Evolutionary conservation across 2,113 vertebrate genomes (phyloP).

Genomic region (Cyphomyrus discorhynchus): DNA sequence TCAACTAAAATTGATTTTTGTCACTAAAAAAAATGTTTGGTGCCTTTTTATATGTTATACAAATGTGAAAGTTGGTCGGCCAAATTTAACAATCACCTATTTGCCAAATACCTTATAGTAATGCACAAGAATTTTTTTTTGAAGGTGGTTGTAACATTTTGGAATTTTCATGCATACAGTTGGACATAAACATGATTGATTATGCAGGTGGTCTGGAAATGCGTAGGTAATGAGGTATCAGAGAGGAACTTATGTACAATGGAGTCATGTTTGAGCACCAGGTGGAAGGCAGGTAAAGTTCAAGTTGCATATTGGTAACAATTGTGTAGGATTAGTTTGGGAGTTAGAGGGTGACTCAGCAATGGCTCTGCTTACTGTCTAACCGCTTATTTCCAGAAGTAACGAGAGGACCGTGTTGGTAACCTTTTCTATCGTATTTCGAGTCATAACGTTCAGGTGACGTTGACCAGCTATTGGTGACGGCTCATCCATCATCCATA

Average conservation of each 20-base stretch:
- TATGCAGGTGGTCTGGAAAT: not conserved
- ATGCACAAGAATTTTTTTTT: not conserved
- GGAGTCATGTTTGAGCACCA: not conserved
- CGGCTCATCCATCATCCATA: not conserved
- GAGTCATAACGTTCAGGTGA: not conserved
- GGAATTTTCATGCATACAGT: not conserved
- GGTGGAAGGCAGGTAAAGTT: not conserved
- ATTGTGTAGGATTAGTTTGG: not conserved
- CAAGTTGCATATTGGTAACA: not conserved
- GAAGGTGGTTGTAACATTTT: not conserved
- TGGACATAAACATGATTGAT: not conserved
- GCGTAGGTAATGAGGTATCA: not conserved
- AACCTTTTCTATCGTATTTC: not conserved
- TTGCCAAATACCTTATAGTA: not conserved
- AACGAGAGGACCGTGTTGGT: not conserved
- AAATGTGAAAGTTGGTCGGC: not conserved
- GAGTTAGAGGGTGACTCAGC: not conserved
- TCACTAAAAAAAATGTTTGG: not conserved
- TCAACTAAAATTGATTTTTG: not conserved
- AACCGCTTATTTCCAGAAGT: not conserved
- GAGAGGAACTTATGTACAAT: not conserved
- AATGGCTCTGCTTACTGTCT: not conserved
- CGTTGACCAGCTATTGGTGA: not conserved
- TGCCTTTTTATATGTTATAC: not conserved
- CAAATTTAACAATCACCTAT: not conserved